Evolutionary conservation across 2,113 vertebrate species (phyloP).

Genomic region (Hipposideros armiger): DNA sequence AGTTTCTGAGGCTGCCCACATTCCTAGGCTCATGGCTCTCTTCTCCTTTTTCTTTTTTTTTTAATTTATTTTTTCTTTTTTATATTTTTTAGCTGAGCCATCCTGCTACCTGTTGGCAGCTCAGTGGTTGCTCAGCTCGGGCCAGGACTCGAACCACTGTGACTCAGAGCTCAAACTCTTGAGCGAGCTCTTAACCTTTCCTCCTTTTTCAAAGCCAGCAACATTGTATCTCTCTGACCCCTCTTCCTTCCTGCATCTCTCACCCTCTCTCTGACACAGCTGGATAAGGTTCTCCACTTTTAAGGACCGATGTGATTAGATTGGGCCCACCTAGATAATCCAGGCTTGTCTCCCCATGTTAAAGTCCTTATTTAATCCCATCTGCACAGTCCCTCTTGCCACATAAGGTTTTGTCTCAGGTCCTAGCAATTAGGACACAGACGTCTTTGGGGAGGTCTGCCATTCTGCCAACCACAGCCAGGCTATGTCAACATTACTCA

Average conservation of each 20-base stretch:
- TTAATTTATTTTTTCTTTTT: too few species aligned
- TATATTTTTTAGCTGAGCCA: too few species aligned
- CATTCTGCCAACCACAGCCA: too few species aligned
- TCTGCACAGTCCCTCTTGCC: not conserved
- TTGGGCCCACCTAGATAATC: not conserved
- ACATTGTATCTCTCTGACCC: not conserved
- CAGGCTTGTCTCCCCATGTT: not conserved
- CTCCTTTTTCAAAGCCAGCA: not conserved
- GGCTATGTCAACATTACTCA: not conserved
- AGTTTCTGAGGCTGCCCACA: not conserved
- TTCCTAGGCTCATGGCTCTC: not conserved
- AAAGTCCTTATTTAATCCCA: not conserved
- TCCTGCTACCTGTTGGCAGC: too few species aligned
- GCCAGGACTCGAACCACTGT: too few species aligned
- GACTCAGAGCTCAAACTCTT: too few species aligned
- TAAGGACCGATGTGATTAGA: not conserved
- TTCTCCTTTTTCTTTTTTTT: too few species aligned
- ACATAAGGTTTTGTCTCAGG: not conserved
- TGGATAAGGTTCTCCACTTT: not conserved
- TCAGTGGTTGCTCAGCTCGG: too few species aligned
- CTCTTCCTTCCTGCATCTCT: not conserved
- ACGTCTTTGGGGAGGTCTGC: not conserved
- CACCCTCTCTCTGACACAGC: not conserved
- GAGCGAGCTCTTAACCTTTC: too few species aligned
- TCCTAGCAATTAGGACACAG: not conserved